phyloP scores from a whole-genome alignment of 2,888 invertebrate genomes.

The Macaria notata region DNA sequence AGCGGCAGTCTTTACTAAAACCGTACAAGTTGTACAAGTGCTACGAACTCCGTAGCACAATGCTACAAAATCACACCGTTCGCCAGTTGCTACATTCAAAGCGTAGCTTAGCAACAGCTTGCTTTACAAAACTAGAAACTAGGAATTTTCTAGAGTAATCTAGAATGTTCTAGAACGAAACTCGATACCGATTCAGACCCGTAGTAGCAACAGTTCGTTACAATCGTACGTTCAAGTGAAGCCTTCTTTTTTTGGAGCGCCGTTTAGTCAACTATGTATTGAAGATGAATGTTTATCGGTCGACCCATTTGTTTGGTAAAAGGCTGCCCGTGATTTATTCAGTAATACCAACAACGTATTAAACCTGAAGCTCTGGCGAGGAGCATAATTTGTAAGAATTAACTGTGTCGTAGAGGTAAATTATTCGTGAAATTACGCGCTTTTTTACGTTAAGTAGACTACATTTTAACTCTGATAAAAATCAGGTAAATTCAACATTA shows the following conservation, averaged over 20 bases:
- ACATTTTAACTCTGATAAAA: too few relatives aligned
- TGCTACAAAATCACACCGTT: not conserved
- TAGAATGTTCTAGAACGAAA: slow-evolving; percentile 4
- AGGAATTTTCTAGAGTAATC: not conserved
- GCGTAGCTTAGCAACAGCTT: not conserved
- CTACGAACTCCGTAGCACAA: not conserved
- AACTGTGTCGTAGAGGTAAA: not conserved
- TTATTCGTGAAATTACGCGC: too few relatives aligned
- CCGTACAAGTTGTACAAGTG: not conserved
- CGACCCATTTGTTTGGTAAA: slow-evolving; percentile 51
- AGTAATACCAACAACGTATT: slow-evolving; percentile 34
- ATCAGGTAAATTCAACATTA: too few relatives aligned
- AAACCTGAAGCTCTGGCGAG: slow-evolving; percentile 1
- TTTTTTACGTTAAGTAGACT: too few relatives aligned
- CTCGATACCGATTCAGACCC: slow-evolving; percentile 19
- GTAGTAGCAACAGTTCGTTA: slow-evolving; percentile 38
- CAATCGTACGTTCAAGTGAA: slow-evolving; percentile 57
- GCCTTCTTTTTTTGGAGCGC: slow-evolving; percentile 57
- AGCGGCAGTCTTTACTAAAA: not conserved
- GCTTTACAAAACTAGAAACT: not conserved
- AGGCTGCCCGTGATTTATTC: slow-evolving; percentile 52
- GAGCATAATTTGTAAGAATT: not conserved
- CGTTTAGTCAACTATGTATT: slow-evolving; percentile 66
- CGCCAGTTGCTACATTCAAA: not conserved
- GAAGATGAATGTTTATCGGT: slow-evolving; percentile 66